Conservation (phyloP, 2,888 invertebrate species). For the Andricus quercusramuli region DNA sequence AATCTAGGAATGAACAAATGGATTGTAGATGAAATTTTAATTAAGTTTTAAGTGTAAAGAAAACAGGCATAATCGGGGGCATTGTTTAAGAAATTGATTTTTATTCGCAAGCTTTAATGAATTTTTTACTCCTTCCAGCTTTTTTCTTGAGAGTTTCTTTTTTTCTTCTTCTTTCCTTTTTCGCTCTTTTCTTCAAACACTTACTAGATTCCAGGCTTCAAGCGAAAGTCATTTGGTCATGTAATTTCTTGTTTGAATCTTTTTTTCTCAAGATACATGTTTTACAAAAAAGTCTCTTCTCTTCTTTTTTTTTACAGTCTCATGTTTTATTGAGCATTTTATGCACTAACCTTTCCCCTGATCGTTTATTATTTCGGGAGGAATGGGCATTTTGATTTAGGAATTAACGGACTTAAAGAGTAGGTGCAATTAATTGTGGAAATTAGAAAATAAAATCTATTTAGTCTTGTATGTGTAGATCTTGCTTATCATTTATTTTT, state of each 20-base stretch:
- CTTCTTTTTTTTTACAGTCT: background rate
- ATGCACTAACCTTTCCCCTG: background rate
- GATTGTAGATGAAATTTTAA: background rate
- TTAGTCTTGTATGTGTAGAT: no score
- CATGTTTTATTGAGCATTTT: background rate
- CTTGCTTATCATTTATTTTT: background rate
- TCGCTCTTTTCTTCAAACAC: background rate
- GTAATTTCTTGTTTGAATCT: background rate
- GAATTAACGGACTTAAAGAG: background rate
- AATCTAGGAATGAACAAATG: background rate
- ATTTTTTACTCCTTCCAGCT: background rate
- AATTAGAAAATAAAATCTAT: background rate
- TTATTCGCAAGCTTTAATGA: background rate
- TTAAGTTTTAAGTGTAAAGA: background rate
- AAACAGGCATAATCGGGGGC: background rate
- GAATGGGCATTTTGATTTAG: background rate
- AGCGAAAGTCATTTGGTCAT: background rate
- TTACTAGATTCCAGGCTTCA: background rate
- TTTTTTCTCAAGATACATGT: background rate
- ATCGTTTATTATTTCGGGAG: background rate
- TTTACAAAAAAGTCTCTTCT: background rate
- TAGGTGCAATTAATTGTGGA: constrained; percentile 1
- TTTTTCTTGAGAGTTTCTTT: background rate
- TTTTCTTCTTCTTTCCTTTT: background rate
- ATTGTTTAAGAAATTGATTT: no score